Evolutionary conservation across 2,113 vertebrate genomes (phyloP), one percentile per base, ranked within the genome.

Genomic region (Plectropomus leopardus): DNA sequence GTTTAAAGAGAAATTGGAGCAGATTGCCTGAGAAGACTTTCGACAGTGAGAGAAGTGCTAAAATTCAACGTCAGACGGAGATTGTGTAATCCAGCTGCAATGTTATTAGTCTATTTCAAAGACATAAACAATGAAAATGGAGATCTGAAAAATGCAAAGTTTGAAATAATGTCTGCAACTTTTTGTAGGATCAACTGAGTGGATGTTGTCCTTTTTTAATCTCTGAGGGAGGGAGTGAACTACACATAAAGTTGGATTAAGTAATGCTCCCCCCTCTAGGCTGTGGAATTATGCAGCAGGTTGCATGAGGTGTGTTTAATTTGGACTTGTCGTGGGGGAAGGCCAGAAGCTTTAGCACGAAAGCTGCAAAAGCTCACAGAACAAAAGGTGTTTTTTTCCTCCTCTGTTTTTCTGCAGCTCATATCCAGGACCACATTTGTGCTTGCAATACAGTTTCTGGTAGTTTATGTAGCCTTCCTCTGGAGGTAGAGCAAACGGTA

Each of bases 391-490:
- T 63, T 81, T 84, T 86, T 74, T 54, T 83, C 72, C 72, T 50
- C 51, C 68, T 71, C 21, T 82, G 51, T 91, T 86, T 64, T 86
- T 86, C 54, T 86, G 40, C 78, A 60, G 76, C 76, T 77, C 77
- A 59, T 67, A 82, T 85, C 75, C 71, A 74, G 58, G 45, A 51
- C 54, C 57, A 42, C 71, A 17, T 84, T 72, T 80, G 64, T 67
- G 47, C 63, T 65, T 19, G 75, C 67, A 72, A 1, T 16, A 42
- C 36, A 8, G 32, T 77, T 71, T 74, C 50, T 71, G 51, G 23
- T 61, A 80, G 81, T 86, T 89, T 83, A 47, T 86, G 76, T 68
- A 69, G 76, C 78, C n/a, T 26, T 60, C 73, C 83, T 85, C 73
- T 85, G 44, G 83, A 88, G 85, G 74, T 68, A 84, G 17, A 71